Evolutionary conservation across 1,140 invertebrate species (phyloP).

Genomic region (Brachionus rubens): DNA sequence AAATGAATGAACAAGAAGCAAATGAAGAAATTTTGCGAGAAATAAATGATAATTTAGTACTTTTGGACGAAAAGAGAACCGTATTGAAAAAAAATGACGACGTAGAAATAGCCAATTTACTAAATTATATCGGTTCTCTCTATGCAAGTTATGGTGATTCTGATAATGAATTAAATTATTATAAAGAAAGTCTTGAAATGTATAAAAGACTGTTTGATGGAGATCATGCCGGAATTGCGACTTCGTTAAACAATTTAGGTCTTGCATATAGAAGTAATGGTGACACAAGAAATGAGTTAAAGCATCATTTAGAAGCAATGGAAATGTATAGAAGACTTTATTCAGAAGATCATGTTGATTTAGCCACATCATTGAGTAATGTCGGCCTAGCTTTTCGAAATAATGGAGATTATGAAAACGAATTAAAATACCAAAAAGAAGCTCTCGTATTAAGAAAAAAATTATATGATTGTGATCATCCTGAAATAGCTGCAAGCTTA

Average conservation of each 20-base stretch:
- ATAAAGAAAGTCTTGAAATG: conserved; percentile 29
- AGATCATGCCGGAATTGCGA: conserved; percentile 25
- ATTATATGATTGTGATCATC: conserved; percentile 11
- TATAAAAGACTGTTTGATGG: background rate
- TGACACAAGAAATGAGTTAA: conserved; percentile 9
- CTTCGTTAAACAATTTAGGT: conserved; percentile 30
- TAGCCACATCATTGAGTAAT: conserved; percentile 26
- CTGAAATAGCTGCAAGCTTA: background rate
- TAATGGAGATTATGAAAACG: conserved; percentile 18
- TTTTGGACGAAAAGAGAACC: background rate
- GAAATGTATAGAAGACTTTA: conserved; percentile 35
- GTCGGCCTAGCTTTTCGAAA: conserved; percentile 13
- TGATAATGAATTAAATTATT: conserved; percentile 16
- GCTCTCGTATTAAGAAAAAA: conserved; percentile 17
- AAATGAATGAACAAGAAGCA: background rate
- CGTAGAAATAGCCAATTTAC: conserved; percentile 15
- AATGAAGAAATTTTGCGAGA: background rate
- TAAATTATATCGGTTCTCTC: conserved; percentile 8
- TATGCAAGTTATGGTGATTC: conserved; percentile 19
- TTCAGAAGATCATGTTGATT: background rate
- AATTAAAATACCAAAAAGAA: background rate
- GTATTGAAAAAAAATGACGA: background rate
- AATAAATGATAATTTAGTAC: background rate
- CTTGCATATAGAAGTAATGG: background rate
- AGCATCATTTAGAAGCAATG: conserved; percentile 32